Evolutionary conservation across 2,113 vertebrate genomes (phyloP).

Genomic region (Mormoops blainvillei): DNA sequence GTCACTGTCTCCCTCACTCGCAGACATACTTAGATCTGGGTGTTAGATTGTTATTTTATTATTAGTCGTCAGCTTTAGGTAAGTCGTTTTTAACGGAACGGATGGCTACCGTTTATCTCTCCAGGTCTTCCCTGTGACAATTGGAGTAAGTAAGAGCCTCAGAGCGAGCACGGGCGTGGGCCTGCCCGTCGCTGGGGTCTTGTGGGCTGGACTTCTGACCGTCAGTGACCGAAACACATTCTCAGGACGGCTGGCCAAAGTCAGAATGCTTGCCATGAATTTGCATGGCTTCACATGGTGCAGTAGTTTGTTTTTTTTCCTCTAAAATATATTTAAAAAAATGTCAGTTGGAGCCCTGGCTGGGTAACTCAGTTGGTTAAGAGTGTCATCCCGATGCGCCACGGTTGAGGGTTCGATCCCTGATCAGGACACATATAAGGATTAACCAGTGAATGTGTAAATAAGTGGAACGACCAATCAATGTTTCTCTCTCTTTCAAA

Average conservation of each 20-base stretch:
- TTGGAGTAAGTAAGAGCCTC: too few relatives aligned
- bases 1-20: too few relatives aligned
- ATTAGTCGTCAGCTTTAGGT: not conserved
- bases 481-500: too few relatives aligned
- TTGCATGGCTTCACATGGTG: not conserved
- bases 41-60: not conserved
- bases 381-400: too few relatives aligned
- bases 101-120: too few relatives aligned
- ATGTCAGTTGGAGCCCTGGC: not conserved
- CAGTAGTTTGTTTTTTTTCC: not conserved
- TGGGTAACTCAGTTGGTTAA: too few relatives aligned
- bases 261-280: not conserved
- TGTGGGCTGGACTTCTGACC: not conserved
- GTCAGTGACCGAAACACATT: not conserved
- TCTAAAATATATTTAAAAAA: not conserved
- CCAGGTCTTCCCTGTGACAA: too few relatives aligned
- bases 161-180: rapidly evolving
- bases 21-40: not conserved
- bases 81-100: not conserved
- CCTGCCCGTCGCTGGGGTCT: not conserved
- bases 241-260: not conserved
- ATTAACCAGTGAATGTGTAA: too few relatives aligned
- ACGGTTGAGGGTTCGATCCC: too few relatives aligned
- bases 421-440: too few relatives aligned
- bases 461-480: too few relatives aligned